Base-by-base conservation (phyloP, 2,888 invertebrate species). In the Thumatha senex region DNA sequence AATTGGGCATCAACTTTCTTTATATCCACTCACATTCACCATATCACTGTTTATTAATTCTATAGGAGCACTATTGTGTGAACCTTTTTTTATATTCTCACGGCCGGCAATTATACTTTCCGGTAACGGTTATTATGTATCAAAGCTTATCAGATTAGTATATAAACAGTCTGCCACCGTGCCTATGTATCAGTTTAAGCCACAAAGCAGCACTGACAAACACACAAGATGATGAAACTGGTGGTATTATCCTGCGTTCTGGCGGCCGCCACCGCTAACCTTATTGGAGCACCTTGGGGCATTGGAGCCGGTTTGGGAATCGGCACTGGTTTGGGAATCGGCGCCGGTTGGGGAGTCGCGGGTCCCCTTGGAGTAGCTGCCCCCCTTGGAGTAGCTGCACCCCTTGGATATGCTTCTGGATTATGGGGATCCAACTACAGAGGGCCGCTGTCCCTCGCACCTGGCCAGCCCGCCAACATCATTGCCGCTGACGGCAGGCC, bases 401-500 rank as follows among this genome's bases (percentile, higher is more conserved):
- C 18, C 31, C 31, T 31, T 31, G 31, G 31, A 31, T 72, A 4
- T 4, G 18, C 18, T n/a, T n/a, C n/a, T 24, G 31, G 31, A 10
- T 2, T 31, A 31, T 8, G 31, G 29, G 77, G 80, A 57, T 56
- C 40, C 29, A 86, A 86, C 77, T 86, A 86, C 73, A 78, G 84
- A 54, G 85, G 82, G 11, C 87, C 88, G 9, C 72, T 86, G 59
- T 89, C 90, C n/a, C 78, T 89, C 51, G 86, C 87, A 0, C 89
- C 88, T 10, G 86, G 89, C 31, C 86, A 88, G 67, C 89, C 89
- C 54, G 89, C 89, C 63, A 83, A 82, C 72, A 76, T 90, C 51
- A 67, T 89, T 48, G 87, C 73, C 5, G 79, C 87, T 12, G 87
- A 87, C 61, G 89, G 90, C 71, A 82, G 87, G 70, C 89, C 89